Conservation (phyloP, 2,113 vertebrate genomes). For the Podarcis raffonei region DNA sequence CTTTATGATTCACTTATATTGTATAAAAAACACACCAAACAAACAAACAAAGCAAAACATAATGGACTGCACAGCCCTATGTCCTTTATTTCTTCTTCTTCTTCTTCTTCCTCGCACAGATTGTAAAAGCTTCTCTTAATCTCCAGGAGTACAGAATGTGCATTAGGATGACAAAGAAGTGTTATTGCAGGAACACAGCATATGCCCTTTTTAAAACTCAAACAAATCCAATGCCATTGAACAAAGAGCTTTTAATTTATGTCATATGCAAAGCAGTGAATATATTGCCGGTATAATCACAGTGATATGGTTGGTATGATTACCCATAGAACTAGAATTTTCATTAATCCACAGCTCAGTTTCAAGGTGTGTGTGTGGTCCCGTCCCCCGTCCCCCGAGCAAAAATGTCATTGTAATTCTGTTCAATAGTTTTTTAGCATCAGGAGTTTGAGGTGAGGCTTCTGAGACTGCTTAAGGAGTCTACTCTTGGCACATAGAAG, state of each 20-base stretch:
- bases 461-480: neutral
- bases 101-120: constrained; percentile 35
- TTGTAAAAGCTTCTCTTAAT: constrained; percentile 54
- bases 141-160: constrained; percentile 44
- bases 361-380: neutral
- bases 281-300: constrained; percentile 32
- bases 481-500: neutral
- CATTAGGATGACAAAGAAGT: constrained; percentile 49
- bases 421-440: neutral
- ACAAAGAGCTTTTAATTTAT: constrained; percentile 48
- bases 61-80: constrained; percentile 48
- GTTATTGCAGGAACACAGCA: constrained; percentile 49
- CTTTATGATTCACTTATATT: constrained; percentile 34
- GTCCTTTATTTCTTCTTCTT: constrained; percentile 37
- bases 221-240: constrained; percentile 17
- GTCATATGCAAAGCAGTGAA: constrained; percentile 39
- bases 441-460: neutral
- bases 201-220: constrained; percentile 46
- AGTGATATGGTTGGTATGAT: neutral
- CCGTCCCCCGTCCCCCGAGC: neutral
- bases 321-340: constrained; percentile 35
- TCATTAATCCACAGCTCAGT: constrained; percentile 30
- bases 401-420: constrained; percentile 3
- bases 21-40: constrained; percentile 37
- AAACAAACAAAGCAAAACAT: constrained; percentile 50